phyloP scores from a whole-genome alignment of 2,888 invertebrate species.

The Quadroppia sp. region DNA sequence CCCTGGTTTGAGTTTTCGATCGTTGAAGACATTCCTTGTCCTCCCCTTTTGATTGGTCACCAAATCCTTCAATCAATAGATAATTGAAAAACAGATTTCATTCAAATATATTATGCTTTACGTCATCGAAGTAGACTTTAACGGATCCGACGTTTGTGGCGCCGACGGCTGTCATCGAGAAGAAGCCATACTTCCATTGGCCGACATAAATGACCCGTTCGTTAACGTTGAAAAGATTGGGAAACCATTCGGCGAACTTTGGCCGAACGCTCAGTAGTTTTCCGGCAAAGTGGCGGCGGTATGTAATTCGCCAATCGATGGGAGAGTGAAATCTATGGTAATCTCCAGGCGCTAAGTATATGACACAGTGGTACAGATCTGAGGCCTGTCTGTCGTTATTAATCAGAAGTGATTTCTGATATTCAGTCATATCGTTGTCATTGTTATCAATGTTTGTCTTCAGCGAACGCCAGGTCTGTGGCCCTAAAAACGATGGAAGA shows the following conservation, averaged over 20 bases:
- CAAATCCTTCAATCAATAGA: slow-evolving; percentile 49
- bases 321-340: slow-evolving; percentile 96
- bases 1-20: slow-evolving; percentile 43
- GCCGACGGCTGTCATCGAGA: slow-evolving; percentile 93
- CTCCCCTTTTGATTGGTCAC: slow-evolving; percentile 47
- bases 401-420: slow-evolving; percentile 46
- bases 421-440: slow-evolving; percentile 33
- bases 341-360: slow-evolving; percentile 97
- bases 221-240: slow-evolving; percentile 87
- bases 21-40: slow-evolving; percentile 16
- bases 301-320: slow-evolving; percentile 76
- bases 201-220: slow-evolving; percentile 90
- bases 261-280: slow-evolving; percentile 89
- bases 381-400: slow-evolving; percentile 52
- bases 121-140: slow-evolving; percentile 77
- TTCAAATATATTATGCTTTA: background rate
- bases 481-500: slow-evolving; percentile 79
- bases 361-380: slow-evolving; percentile 82
- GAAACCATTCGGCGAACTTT: slow-evolving; percentile 75
- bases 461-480: slow-evolving; percentile 56
- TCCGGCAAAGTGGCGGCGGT: slow-evolving; percentile 88
- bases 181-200: slow-evolving; percentile 89
- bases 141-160: slow-evolving; percentile 98
- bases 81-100: background rate
- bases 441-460: background rate